Conservation (phyloP, 2,797 vertebrate species). For the Gambelia wislizenii region DNA sequence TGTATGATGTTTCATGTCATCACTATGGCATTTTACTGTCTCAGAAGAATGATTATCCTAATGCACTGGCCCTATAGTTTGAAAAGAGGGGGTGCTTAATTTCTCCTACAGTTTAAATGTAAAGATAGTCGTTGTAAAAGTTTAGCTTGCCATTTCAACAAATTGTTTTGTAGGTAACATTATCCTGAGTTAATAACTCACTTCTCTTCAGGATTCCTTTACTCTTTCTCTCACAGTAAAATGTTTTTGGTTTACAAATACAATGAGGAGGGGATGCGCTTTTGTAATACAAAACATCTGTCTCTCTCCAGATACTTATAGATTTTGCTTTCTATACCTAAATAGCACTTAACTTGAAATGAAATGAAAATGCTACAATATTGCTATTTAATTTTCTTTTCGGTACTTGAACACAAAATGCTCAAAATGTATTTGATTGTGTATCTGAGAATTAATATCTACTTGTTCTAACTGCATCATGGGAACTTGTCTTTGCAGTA, state of each 20-base stretch:
- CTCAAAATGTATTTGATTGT: background rate
- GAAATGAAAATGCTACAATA: slow-evolving; percentile 37
- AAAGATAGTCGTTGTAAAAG: background rate
- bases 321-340: slow-evolving; percentile 3
- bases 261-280: background rate
- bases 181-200: slow-evolving; percentile 9
- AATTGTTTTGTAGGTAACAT: background rate
- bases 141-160: slow-evolving; percentile 1
- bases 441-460: background rate
- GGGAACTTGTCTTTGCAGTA: slow-evolving; percentile 5
- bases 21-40: background rate
- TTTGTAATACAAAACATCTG: background rate
- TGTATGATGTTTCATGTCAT: slow-evolving; percentile 4
- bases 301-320: background rate
- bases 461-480: background rate
- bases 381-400: background rate
- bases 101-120: slow-evolving; percentile 7
- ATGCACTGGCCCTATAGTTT: background rate
- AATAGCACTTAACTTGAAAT: background rate
- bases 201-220: slow-evolving; percentile 7
- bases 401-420: slow-evolving; percentile 11
- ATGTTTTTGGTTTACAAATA: slow-evolving; percentile 18
- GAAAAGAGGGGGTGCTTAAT: background rate
- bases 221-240: slow-evolving; percentile 6
- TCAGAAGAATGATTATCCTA: background rate